Base-by-base conservation (phyloP, 2,888 invertebrate species). In the Exocentrus adspersus region DNA sequence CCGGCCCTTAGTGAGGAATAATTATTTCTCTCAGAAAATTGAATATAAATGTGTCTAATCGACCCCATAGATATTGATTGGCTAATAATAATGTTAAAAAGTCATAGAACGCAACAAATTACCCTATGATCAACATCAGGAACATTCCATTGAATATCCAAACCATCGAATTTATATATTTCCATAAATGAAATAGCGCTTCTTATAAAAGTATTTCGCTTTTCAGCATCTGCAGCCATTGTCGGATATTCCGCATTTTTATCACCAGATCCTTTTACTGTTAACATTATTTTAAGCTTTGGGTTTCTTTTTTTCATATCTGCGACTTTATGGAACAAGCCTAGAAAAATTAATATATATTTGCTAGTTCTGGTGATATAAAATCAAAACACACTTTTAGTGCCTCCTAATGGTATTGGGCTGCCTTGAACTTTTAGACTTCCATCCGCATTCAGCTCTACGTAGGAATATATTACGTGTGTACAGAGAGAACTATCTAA, bases 81-180 rank as follows among this genome's bases (percentile, higher is more conserved):
- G n/a, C n/a, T n/a, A n/a, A n/a, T n/a, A n/a, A n/a, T n/a, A n/a
- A n/a, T 2, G 43, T 43, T 43, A 43, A 2, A 19, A 17, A 43
- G 19, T 43, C 16, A 16, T 14, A 7, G 14, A 16, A 14, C 1
- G 12, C 1, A 41, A 12, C 10, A 14, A 43, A 16, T 17, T 9
- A 43, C 16, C 16, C 2, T 16, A 42, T 1, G 4, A 24, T 24
- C 24, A 24, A 7, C 4, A 24, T 24, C 24, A 5, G 24, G 24
- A 3, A 7, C 24, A 24, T 24, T 12, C 46, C 46, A 48, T 6
- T 48, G 7, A 14, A 48, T 48, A 24, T 48, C 46, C 24, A 48
- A 48, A 1, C 46, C 46, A 48, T 48, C 46, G 7, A 48, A 48
- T 12, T 48, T 48, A 24, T 24, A 48, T 12, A 24, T 48, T 6